Evolutionary conservation across 1,140 invertebrate genomes (phyloP).

Genomic region (Lordiphosa clarofinis): DNA sequence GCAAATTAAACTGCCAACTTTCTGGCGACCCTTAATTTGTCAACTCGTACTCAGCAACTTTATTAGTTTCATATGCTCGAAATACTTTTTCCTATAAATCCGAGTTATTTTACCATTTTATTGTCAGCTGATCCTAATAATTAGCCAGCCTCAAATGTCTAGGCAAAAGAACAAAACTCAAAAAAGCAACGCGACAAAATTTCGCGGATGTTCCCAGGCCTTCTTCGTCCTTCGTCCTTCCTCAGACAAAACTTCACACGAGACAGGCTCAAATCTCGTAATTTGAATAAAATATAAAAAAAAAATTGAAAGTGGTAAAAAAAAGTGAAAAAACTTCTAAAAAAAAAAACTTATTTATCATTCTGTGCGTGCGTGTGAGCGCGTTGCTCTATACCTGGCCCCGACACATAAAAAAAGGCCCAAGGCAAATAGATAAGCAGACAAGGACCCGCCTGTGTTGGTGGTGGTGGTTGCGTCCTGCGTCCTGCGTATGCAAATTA

Average conservation of each 20-base stretch:
- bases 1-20: too few species aligned
- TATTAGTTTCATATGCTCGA: too few species aligned
- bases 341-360: slow-evolving; percentile 75
- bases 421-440: slow-evolving; percentile 69
- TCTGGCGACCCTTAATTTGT: too few species aligned
- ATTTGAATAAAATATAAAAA: slow-evolving; percentile 61
- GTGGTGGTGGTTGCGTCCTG: slow-evolving; percentile 62
- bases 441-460: slow-evolving; percentile 23
- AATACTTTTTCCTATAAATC: too few species aligned
- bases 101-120: too few species aligned
- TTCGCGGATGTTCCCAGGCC: slow-evolving; percentile 65
- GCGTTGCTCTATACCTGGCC: slow-evolving; percentile 54
- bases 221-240: slow-evolving; percentile 14
- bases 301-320: slow-evolving; percentile 73
- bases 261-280: slow-evolving; percentile 43
- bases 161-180: too few species aligned
- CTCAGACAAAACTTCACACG: slow-evolving; percentile 61
- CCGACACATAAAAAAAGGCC: slow-evolving; percentile 10
- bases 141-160: too few species aligned
- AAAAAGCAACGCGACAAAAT: too few species aligned
- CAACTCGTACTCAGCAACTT: too few species aligned
- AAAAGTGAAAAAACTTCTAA: slow-evolving; percentile 72
- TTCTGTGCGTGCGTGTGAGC: slow-evolving; percentile 43
- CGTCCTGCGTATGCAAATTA: slow-evolving; percentile 70
- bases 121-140: too few species aligned